Evolutionary conservation across 2,888 invertebrate genomes (phyloP), one percentile per base, ranked within the genome.

Genomic region (Sesamia inferens): DNA sequence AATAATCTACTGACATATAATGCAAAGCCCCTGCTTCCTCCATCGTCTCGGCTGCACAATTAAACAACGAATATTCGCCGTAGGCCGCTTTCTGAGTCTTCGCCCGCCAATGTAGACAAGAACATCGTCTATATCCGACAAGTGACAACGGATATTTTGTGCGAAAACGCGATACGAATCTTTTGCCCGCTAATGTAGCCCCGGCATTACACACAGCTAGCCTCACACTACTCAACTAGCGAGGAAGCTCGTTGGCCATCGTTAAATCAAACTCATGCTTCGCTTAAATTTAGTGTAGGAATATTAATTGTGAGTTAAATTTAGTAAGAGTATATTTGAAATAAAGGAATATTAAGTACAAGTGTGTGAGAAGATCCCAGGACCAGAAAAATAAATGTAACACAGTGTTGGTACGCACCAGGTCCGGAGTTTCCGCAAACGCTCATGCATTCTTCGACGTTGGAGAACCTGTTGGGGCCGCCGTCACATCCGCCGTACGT

Each of bases 401-500:
- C 16, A 57, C 5, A 22, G 5, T 8, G 42, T 31, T 44, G 48
- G 31, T 61, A 76, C 84, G 13, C 85, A 95, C 95, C 94, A 80
- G 93, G 94, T 76, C 92, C 92, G 2, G 85, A 83, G 3, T 71
- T 68, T 2, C 90, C 90, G 92, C 98, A 99, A 87, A 98, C 94
- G 7, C 97, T 96, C 90, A 98, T 97, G 90, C 99, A 99, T 90
- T 98, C 98, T 47, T 97, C 96, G n/a, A 95, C 90, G 14, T 97
- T 97, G 74, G 97, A 97, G 94, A 99, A 99, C 70, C 98, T 96
- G 93, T 99, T 99, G 68, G 98, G 97, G 86, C 98, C 98, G 51
- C 99, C 99, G 55, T 96, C 97, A 90, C 99, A 99, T 74, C 99
- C 99, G 55, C 98, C 97, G 90, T 98, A 99, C 2, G 94, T 93